Conservation (phyloP, 2,888 invertebrate genomes). For the Gastracanthus pulcherrimus region DNA sequence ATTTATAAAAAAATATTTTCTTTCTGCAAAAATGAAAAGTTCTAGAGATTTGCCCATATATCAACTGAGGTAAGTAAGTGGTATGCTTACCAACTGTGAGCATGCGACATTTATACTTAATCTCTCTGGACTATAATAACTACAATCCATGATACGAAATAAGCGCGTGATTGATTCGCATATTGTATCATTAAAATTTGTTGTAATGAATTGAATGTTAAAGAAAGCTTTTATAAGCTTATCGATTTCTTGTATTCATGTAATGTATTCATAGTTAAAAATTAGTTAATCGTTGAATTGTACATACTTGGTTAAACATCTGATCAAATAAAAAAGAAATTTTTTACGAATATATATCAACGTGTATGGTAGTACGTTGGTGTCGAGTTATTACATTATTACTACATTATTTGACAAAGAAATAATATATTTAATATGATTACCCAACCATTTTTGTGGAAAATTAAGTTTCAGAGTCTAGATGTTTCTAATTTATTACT, state of each 20-base stretch:
- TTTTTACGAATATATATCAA: neutral
- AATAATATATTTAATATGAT: no score
- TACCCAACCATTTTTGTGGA: no score
- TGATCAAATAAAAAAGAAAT: neutral
- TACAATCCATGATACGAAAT: neutral
- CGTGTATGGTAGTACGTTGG: no score
- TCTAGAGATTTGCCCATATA: neutral
- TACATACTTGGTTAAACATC: neutral
- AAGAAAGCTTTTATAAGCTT: neutral
- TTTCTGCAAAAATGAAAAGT: no score
- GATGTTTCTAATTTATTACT: no score
- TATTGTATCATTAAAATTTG: neutral
- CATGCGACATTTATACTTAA: neutral
- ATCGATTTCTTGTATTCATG: neutral
- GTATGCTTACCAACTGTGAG: neutral
- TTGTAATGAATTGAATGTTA: neutral
- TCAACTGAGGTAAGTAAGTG: no score
- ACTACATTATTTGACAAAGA: no score
- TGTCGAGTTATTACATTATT: no score
- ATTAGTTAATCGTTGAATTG: neutral
- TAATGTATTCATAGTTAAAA: no score
- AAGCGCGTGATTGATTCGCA: neutral
- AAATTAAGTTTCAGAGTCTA: no score
- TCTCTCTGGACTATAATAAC: neutral
- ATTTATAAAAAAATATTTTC: conserved; percentile 6